A percentile compares a stretch with the other conserved stretches of the same genome.
These are phyloP conservation scores for Fissipunctia ypsillon DNA, from an alignment of 2,888 invertebrate species.

Conservation along the genomic window DNA sequence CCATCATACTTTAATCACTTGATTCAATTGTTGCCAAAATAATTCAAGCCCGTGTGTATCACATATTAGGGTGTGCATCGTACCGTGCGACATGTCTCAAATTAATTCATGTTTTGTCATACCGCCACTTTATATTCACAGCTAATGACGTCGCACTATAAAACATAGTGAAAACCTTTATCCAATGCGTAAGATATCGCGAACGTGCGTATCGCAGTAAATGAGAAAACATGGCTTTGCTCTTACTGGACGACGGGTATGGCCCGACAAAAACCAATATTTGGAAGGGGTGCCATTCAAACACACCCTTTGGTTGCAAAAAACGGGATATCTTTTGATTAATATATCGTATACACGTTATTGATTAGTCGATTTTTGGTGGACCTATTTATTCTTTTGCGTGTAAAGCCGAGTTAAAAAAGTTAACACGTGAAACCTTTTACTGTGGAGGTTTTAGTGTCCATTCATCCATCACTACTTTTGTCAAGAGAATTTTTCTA, in stretches of 20 bases:
- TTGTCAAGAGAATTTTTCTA: slow-evolving; percentile 1
- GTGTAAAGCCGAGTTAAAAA: slow-evolving; percentile 47
- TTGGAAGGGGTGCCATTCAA: slow-evolving; percentile 88
- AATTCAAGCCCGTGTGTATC: slow-evolving; percentile 45
- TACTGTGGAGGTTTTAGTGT: slow-evolving; percentile 40
- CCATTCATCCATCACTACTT: slow-evolving; percentile 32
- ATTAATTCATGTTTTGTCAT: slow-evolving; percentile 91
- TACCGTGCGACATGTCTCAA: slow-evolving; percentile 89
- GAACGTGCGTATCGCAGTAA: slow-evolving; percentile 83
- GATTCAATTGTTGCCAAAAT: slow-evolving; percentile 28
- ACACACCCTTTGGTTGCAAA: slow-evolving; percentile 86
- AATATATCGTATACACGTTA: slow-evolving; percentile 78
- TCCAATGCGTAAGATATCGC: slow-evolving; percentile 82
- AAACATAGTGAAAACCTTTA: slow-evolving; percentile 84
- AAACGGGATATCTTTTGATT: slow-evolving; percentile 88
- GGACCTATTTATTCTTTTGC: slow-evolving; percentile 55
- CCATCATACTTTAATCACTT: neutral
- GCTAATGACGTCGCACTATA: slow-evolving; percentile 88
- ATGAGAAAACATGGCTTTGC: slow-evolving; percentile 89
- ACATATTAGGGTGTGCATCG: slow-evolving; percentile 79
- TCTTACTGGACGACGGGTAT: slow-evolving; percentile 86
- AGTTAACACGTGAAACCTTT: slow-evolving; percentile 63
- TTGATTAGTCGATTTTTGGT: slow-evolving; percentile 68
- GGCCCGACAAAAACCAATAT: slow-evolving; percentile 89
- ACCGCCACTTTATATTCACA: slow-evolving; percentile 89